Percentiles rank a stretch among this genome's conserved stretches.
These are phyloP conservation scores for Ceratosolen solmsi DNA, from an alignment of 1,140 invertebrate species.

Conservation along the genomic window DNA sequence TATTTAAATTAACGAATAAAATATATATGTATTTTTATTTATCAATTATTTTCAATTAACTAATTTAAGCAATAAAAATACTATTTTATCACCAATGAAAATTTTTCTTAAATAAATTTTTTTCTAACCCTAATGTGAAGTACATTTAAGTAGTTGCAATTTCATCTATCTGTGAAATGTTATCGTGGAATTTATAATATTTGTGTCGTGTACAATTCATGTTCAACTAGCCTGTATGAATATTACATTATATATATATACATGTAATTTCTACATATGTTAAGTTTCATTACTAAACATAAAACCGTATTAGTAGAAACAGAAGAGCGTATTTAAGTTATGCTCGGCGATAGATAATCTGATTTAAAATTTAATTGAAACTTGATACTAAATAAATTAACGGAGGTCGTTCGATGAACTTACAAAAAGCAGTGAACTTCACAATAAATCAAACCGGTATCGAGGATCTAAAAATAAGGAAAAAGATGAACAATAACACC, in stretches of 20 bases:
- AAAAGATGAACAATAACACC: neutral
- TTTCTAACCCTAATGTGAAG: neutral
- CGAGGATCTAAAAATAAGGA: neutral
- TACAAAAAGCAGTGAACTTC: slow-evolving; percentile 23
- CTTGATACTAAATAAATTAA: slow-evolving; percentile 20
- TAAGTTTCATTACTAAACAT: too few relatives aligned
- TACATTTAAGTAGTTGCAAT: neutral
- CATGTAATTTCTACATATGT: too few relatives aligned
- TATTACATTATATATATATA: too few relatives aligned
- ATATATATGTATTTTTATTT: neutral
- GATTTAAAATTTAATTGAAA: neutral
- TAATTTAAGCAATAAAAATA: slow-evolving; percentile 8
- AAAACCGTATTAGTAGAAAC: too few relatives aligned
- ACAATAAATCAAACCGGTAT: slow-evolving; percentile 33
- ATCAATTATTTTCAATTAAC: neutral
- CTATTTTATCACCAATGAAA: neutral
- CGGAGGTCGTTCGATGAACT: slow-evolving; percentile 38
- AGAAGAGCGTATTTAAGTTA: too few relatives aligned
- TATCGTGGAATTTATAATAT: too few relatives aligned
- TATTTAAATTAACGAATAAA: neutral
- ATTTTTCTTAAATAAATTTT: neutral
- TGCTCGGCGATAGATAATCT: neutral
- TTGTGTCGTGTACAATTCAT: too few relatives aligned
- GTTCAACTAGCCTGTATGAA: too few relatives aligned
- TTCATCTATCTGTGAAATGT: too few relatives aligned